Evolutionary conservation across 2,888 invertebrate species (phyloP), one percentile per base, ranked within the genome.

Genomic region (Clusia tigrina): DNA sequence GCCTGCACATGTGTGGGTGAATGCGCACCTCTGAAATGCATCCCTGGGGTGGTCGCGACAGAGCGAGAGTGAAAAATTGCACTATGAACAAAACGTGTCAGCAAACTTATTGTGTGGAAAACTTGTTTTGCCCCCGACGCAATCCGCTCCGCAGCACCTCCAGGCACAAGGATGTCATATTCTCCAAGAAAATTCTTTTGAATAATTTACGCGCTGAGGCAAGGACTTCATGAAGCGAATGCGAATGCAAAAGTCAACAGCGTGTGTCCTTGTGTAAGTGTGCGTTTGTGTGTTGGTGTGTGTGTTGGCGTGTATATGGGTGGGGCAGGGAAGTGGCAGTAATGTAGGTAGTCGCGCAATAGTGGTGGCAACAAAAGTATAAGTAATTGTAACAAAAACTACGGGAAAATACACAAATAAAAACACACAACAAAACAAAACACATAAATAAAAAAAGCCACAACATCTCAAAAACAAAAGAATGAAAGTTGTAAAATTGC

Each of bases 41-140:
- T 32, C 5, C 32, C 32, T 12, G 32, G 32, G 6, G 32, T 5
- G 42, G 42, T 42, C 9, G n/a, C 42, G 42, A n/a, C 42, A n/a
- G 15, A 42, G 48, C 20, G 22, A 42, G 22, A 48, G 48, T 48
- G 48, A 48, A 48, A 48, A 48, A 48, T 48, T 48, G 48, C 48
- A 22, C 6, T 22, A 15, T 22, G 48, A 2, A 18, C 6, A 18
- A 15, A 20, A 48, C 48, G 48, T 48, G 48, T 48, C 48, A 20
- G 48, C n/a, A 20, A 48, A 48, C 15, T 48, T 48, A 48, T 48
- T 48, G 20, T 48, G 48, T 48, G 48, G 48, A 48, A 48, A 48
- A 48, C 22, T 18, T 18, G 18, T 5, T n/a, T n/a, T n/a, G n/a
- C n/a, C n/a, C n/a, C n/a, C n/a, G n/a, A n/a, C 32, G 32, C 12